These are phyloP conservation scores for Parauchenoglanis ngamensis DNA, from an alignment of 2,797 vertebrate species.

Conservation along the genomic window DNA sequence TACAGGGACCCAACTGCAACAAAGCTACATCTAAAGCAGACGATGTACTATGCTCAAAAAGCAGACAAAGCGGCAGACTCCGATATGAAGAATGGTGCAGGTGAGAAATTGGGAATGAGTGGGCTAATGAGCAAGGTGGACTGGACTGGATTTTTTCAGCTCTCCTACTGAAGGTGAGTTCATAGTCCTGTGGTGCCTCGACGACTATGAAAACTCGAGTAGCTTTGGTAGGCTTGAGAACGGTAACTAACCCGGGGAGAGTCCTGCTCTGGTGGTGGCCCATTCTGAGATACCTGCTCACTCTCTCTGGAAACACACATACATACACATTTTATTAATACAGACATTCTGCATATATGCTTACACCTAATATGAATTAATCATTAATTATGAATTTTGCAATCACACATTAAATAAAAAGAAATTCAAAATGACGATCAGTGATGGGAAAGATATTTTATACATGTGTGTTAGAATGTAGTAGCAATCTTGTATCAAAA, in stretches of 20 bases:
- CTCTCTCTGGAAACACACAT: constrained; percentile 76
- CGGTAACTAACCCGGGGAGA: constrained; percentile 86
- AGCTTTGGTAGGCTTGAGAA: constrained; percentile 78
- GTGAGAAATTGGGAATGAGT: background rate
- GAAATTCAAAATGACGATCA: background rate
- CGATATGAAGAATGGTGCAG: background rate
- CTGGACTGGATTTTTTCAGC: background rate
- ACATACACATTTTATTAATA: background rate
- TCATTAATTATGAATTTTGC: background rate
- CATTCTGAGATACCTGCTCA: constrained; percentile 85
- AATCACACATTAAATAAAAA: background rate
- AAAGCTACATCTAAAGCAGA: background rate
- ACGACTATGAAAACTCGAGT: constrained; percentile 66
- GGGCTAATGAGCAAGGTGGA: background rate
- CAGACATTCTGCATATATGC: background rate
- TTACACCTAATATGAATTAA: background rate
- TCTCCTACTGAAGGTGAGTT: background rate
- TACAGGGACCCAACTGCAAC: background rate
- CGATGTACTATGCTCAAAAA: background rate
- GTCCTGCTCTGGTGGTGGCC: constrained; percentile 89
- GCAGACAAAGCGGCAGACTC: background rate
- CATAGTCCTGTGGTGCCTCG: constrained; percentile 49
- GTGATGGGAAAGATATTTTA: background rate
- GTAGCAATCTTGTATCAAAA: background rate
- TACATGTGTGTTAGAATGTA: background rate